Evolutionary conservation across 2,113 vertebrate genomes (phyloP).

Genomic region (Dipodomys spectabilis): DNA sequence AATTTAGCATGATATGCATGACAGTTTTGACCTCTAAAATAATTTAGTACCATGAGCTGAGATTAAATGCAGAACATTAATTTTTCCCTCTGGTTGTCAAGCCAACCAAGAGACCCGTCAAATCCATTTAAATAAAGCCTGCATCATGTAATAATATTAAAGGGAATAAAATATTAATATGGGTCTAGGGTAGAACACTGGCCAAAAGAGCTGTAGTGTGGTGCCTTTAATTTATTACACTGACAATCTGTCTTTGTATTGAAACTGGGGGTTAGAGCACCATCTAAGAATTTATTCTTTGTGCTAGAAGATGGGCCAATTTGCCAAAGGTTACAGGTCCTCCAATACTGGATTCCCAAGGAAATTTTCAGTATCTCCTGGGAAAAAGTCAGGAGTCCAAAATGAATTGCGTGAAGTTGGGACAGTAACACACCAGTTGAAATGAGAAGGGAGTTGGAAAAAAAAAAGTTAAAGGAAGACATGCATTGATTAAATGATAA

Average conservation of each 20-base stretch:
- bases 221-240: slow-evolving; percentile 85
- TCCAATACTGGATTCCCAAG: slow-evolving; percentile 25
- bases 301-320: slow-evolving; percentile 40
- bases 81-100: slow-evolving; percentile 89
- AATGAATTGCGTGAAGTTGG: slow-evolving; percentile 52
- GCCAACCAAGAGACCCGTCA: slow-evolving; percentile 87
- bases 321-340: slow-evolving; percentile 74
- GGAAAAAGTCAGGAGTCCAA: neutral
- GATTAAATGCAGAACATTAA: slow-evolving; percentile 90
- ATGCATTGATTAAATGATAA: neutral
- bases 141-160: slow-evolving; percentile 90
- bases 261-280: slow-evolving; percentile 81
- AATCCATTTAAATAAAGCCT: slow-evolving; percentile 89
- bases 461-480: neutral
- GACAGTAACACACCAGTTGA: neutral
- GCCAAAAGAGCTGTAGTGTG: slow-evolving; percentile 81
- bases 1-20: slow-evolving; percentile 87
- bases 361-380: slow-evolving; percentile 59
- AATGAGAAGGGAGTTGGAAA: slow-evolving; percentile 48
- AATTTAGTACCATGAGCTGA: slow-evolving; percentile 87
- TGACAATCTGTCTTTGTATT: slow-evolving; percentile 81
- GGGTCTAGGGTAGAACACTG: slow-evolving; percentile 82
- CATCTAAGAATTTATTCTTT: slow-evolving; percentile 72
- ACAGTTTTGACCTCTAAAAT: slow-evolving; percentile 88
- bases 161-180: slow-evolving; percentile 89